Evolutionary conservation across 1,140 invertebrate species (phyloP).

Genomic region (Formica exsecta): DNA sequence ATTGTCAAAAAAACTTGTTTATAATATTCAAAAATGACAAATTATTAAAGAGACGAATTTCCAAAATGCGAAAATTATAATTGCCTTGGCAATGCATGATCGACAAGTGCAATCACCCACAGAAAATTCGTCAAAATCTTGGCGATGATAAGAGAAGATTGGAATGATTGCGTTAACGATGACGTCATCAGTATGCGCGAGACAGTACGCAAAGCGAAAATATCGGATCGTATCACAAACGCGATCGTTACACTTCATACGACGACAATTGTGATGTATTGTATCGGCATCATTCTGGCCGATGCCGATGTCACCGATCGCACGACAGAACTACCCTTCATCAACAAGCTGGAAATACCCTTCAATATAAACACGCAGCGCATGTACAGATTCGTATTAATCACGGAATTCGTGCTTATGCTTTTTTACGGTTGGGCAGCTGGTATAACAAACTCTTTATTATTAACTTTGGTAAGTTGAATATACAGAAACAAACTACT

Average conservation of each 20-base stretch:
- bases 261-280: background rate
- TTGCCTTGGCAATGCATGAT: background rate
- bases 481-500: too few relatives aligned
- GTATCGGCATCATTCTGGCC: background rate
- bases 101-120: background rate
- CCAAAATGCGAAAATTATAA: background rate
- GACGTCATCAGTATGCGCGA: background rate
- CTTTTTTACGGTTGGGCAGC: background rate
- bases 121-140: constrained; percentile 1
- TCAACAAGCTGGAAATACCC: background rate
- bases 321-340: background rate
- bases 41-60: background rate
- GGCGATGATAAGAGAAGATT: too few relatives aligned
- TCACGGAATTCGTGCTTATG: background rate
- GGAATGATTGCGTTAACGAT: too few relatives aligned
- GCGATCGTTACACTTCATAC: background rate
- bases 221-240: background rate
- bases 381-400: constrained; percentile 21
- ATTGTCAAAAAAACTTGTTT: too few relatives aligned
- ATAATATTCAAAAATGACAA: background rate
- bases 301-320: constrained; percentile 12
- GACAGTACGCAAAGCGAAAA: background rate
- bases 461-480: constrained; percentile 33
- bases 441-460: constrained; percentile 16
- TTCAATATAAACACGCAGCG: constrained; percentile 14